A percentile compares a stretch with the other conserved stretches of the same genome.
phyloP scores from a whole-genome alignment of 2,113 vertebrate species.

The Anhinga rufa region DNA sequence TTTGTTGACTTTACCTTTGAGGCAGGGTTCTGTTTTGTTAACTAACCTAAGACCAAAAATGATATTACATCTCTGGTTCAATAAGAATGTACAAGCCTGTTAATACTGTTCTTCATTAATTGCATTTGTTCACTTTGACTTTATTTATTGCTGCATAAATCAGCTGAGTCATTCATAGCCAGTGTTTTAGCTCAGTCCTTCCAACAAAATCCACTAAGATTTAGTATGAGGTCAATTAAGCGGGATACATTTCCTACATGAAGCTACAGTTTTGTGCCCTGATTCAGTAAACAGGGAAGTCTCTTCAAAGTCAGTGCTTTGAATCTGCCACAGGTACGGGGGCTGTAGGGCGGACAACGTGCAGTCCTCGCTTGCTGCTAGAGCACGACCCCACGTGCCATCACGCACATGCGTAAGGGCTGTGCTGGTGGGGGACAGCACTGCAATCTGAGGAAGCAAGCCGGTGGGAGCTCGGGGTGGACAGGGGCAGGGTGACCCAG shows the following conservation, averaged over 20 bases:
- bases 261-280: neutral
- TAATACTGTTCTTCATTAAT: conserved; percentile 31
- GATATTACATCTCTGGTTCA: neutral
- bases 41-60: conserved; percentile 62
- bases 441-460: neutral
- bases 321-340: neutral
- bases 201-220: neutral
- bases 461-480: neutral
- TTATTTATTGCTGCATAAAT: conserved; percentile 63
- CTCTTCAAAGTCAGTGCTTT: neutral
- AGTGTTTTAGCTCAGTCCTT: conserved; percentile 13
- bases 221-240: conserved; percentile 18
- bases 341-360: neutral
- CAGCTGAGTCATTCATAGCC: conserved; percentile 12
- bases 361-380: neutral
- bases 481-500: neutral
- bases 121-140: neutral
- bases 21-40: conserved; percentile 33
- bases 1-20: conserved; percentile 16
- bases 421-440: neutral
- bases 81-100: conserved; percentile 26
- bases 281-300: neutral
- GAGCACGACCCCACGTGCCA: rapidly evolving
- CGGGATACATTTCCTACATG: neutral
- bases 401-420: neutral